These are phyloP conservation scores for Platalea minor DNA, from an alignment of 2,797 vertebrate genomes.

Conservation along the genomic window DNA sequence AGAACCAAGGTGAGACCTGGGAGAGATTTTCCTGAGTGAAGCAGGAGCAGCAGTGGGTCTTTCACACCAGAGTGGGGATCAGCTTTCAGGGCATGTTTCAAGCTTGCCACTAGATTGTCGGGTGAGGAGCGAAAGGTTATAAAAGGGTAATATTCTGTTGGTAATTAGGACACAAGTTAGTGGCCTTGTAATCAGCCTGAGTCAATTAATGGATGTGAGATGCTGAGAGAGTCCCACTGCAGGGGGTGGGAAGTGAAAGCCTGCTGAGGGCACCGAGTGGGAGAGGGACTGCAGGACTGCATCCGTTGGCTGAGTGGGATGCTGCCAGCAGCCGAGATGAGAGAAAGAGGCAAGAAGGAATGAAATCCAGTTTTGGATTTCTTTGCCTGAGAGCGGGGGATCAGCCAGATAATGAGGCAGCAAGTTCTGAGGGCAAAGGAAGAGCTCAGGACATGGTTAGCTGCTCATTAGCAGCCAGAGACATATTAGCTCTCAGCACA, in stretches of 20 bases:
- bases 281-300: background rate
- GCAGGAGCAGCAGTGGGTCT: background rate
- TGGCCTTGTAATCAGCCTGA: background rate
- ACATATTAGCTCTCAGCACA: background rate
- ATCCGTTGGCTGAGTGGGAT: background rate
- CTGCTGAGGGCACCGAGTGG: background rate
- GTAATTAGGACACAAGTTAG: background rate
- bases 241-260: background rate
- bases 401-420: conserved; percentile 18
- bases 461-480: conserved; percentile 11
- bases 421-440: conserved; percentile 3
- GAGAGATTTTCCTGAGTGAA: background rate
- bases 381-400: background rate
- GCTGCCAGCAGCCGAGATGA: background rate
- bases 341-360: background rate
- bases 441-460: background rate
- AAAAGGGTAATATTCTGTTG: background rate
- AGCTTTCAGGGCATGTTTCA: background rate
- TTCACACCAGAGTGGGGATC: rapidly evolving
- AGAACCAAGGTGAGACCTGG: no score
- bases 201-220: background rate
- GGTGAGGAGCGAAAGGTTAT: background rate
- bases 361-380: background rate
- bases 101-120: background rate
- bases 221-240: background rate